Evolutionary conservation across 1,140 invertebrate genomes (phyloP), one percentile per base, ranked within the genome.

Genomic region (Drosophila suzukii): DNA sequence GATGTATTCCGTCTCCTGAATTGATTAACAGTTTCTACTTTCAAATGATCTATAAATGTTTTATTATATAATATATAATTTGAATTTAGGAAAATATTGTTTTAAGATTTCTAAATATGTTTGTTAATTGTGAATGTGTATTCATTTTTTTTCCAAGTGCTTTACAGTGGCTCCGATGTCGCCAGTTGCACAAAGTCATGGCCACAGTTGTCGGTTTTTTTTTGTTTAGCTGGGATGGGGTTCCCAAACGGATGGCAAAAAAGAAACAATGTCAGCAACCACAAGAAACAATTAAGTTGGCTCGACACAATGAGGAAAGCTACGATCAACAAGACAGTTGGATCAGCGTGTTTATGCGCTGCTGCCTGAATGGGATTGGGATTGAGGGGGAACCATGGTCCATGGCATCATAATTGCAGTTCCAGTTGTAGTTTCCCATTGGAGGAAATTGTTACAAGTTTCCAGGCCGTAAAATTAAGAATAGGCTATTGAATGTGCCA

Each of bases 141-240:
- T 12, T 38, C 1, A 12, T 10, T 17, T 27, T 50, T 51, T 65
- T 12, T 32, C 4, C n/a, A 20, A 61, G 44, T 53, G 77, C 24
- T 17, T 24, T 17, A 17, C 50, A 78, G 61, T 53, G 66, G 41
- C 43, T 78, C 41, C 20, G 41, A 57, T 81, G 78, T 72, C 60
- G 65, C 72, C 78, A 61, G 63, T 71, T 79, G 63, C 65, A 70
- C 80, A 83, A 82, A 79, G 80, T 83, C 80, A 84, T 74, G 81
- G 80, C 67, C 65, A 50, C 51, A 57, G 44, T 57, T 70, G 67
- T 71, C 32, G 44, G 7, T 39, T 49, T 71, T 60, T 46, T 59
- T 62, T 30, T 0, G 20, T 30, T 30, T 13, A 56, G 39, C 38
- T 53, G 70, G 24, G 24, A 13, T 47, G 43, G 53, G 59, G 39